Evolutionary conservation across 2,888 invertebrate genomes (phyloP).

Genomic region (Tolmerus cingulatus): DNA sequence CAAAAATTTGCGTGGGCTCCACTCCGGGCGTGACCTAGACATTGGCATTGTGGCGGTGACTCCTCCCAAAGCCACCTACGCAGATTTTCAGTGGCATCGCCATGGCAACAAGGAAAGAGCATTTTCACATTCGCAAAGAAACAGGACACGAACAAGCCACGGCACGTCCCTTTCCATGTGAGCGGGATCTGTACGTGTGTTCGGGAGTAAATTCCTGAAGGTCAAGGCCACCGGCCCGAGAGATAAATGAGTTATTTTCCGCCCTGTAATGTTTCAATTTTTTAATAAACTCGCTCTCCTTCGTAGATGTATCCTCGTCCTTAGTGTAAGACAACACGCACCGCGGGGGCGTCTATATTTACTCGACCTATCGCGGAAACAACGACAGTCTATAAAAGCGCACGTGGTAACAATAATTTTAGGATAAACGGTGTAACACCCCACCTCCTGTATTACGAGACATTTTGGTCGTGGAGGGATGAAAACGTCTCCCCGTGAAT

Average conservation of each 20-base stretch:
- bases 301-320: background rate
- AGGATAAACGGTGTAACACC: background rate
- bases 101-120: slow-evolving; percentile 26
- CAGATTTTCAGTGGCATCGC: slow-evolving; percentile 29
- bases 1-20: slow-evolving; percentile 50
- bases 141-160: background rate
- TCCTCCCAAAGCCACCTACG: slow-evolving; percentile 48
- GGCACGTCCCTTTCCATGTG: background rate
- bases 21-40: slow-evolving; percentile 57
- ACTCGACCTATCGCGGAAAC: background rate
- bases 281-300: background rate
- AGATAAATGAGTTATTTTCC: slow-evolving; percentile 29
- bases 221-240: slow-evolving; percentile 5
- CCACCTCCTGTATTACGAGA: background rate
- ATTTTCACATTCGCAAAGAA: background rate
- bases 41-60: slow-evolving; percentile 48
- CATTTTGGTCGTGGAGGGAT: background rate
- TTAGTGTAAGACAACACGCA: background rate
- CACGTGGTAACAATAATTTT: background rate
- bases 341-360: background rate
- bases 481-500: background rate
- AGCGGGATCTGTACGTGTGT: background rate
- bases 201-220: background rate
- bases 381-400: background rate
- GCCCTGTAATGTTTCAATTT: background rate